Conservation (phyloP, 2,888 invertebrate species). For the Pimpla rufipes region DNA sequence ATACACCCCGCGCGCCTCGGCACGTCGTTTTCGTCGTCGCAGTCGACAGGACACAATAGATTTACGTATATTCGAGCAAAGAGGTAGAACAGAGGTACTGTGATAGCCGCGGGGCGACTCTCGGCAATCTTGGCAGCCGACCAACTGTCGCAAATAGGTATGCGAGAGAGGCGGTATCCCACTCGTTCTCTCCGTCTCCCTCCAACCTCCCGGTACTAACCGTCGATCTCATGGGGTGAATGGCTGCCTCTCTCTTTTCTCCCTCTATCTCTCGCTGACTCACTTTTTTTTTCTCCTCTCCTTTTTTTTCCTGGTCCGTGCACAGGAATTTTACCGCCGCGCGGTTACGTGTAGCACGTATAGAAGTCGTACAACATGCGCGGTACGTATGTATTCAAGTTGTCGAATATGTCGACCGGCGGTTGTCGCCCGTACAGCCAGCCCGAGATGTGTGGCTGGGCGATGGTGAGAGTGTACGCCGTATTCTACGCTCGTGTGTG, state of each 20-base stretch:
- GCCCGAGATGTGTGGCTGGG: not conserved
- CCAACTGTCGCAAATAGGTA: conserved; percentile 83
- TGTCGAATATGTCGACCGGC: conserved; percentile 21
- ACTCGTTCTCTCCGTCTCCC: conserved; percentile 20
- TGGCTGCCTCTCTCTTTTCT: conserved; percentile 6
- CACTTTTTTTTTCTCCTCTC: conserved; percentile 40
- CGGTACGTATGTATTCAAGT: conserved; percentile 9
- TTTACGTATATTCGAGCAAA: conserved; percentile 82
- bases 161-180: conserved; percentile 63
- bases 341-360: conserved; percentile 35
- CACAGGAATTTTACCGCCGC: conserved; percentile 61
- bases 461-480: no score
- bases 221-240: conserved; percentile 23
- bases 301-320: conserved; percentile 31
- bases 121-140: conserved; percentile 82
- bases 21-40: conserved; percentile 56
- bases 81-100: conserved; percentile 79
- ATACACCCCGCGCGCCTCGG: conserved; percentile 34
- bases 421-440: not conserved
- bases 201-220: conserved; percentile 39
- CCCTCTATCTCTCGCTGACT: not conserved
- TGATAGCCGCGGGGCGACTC: conserved; percentile 77
- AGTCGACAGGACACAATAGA: conserved; percentile 79
- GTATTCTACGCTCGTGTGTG: not conserved
- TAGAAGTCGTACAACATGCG: conserved; percentile 5